A percentile compares a stretch with the other conserved stretches of the same genome.
Evolutionary conservation across 2,113 vertebrate genomes (phyloP).

Genomic region (Corvus cornix): DNA sequence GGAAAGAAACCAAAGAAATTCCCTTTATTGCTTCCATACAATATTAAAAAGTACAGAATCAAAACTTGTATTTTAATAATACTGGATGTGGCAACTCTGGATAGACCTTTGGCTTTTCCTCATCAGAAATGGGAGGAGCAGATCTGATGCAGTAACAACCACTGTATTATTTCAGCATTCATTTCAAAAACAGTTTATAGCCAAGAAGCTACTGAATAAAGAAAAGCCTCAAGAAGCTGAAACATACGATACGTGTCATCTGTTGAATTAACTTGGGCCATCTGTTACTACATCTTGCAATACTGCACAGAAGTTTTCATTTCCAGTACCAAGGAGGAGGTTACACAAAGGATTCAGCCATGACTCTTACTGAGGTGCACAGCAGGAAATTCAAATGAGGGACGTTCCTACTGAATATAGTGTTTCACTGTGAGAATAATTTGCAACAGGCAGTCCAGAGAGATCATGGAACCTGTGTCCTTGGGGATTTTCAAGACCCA

Average conservation of each 20-base stretch:
- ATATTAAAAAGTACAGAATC: neutral
- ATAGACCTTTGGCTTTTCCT: neutral
- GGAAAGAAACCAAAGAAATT: neutral
- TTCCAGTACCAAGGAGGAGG: neutral
- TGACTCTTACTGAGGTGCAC: neutral
- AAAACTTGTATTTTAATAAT: neutral
- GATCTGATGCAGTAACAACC: neutral
- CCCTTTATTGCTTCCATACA: neutral
- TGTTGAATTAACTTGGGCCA: neutral
- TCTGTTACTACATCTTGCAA: neutral
- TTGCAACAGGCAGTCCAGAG: neutral
- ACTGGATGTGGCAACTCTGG: neutral
- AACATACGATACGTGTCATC: neutral
- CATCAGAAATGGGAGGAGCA: neutral
- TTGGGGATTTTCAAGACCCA: neutral
- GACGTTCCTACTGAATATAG: neutral
- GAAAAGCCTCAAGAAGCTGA: neutral
- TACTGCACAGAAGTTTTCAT: neutral
- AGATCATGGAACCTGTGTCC: neutral
- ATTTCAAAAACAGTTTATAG: neutral
- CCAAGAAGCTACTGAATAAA: neutral
- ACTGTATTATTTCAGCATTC: neutral
- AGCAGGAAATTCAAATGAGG: neutral
- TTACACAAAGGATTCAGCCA: neutral
- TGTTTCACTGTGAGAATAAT: neutral